Evolutionary conservation across 2,888 invertebrate species (phyloP), one percentile per base, ranked within the genome.

Genomic region (Elmis aenea): DNA sequence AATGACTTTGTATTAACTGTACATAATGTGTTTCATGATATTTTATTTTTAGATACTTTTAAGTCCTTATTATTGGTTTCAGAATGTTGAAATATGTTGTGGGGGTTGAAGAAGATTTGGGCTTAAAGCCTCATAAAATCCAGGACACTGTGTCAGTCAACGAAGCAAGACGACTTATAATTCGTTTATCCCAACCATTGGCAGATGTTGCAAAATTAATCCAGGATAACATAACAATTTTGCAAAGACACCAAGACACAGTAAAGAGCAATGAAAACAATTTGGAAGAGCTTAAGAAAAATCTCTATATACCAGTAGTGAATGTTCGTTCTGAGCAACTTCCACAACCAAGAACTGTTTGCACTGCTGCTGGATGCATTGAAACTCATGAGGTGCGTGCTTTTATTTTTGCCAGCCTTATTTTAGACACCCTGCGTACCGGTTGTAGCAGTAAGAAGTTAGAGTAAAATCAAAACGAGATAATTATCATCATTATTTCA

Each of bases 191-290:
- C 0, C 51, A 57, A 42, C 62, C 62, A 2, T 41, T 62, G 39
- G 54, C 57, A 3, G 61, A 62, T 23, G 58, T 61, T 16, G 46
- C 55, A 3, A 53, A 61, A 38, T 38, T 57, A 5, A 55, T 62
- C 11, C 37, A 50, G 11, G 54, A 57, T 25, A 62, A 61, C 33
- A 26, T 61, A n/a, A 28, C 37, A n/a, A 38, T 51, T 13, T 44
- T 61, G 31, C 35, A 54, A 31, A 52, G 50, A 10, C 58, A 58
- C 23, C 13, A 48, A 24, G 24, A 30, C 1, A 25, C 48, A 23
- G 35, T 61, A 3, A 13, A 38, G 11, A n/a, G 50, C 3, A 46
- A 55, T 9, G 48, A 47, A 29, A 33, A 52, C 18, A 51, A 51
- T 32, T 31, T 60, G 26, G 48, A 51, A 2, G 50, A 57, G 16